Evolutionary conservation across 2,888 invertebrate genomes (phyloP), one percentile per base, ranked within the genome.

Genomic region (Platerodrilus igneus): DNA sequence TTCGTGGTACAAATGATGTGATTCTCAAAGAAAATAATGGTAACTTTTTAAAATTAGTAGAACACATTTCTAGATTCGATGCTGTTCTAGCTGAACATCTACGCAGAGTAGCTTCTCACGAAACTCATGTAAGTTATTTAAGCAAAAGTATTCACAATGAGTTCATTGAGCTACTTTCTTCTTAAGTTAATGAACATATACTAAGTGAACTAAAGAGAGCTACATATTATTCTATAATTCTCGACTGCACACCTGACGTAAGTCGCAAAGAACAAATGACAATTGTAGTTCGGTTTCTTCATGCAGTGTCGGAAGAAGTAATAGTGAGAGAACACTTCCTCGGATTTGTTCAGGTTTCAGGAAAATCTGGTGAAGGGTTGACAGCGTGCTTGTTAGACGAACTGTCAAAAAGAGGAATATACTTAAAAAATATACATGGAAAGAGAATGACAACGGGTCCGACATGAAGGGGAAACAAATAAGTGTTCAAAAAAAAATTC

Each of bases 161-260:
- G 10, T 3, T 28, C 7, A 28, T 18, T 28, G 28, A 17, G 10
- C 2, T 28, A 9, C 17, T 28, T 2, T 5, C 2, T 4, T 17
- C 2, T 4, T n/a, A 16, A 3, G 5, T 28, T 8, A 28, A 28
- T 17, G 17, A 5, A 8, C n/a, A 28, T 4, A 28, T 28, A 4
- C 18, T 28, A 17, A 16, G 18, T 16, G 17, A 16, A 18, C 5
- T 28, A 17, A 3, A 2, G 4, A 5, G 7, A 3, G 16, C 7
- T 8, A 31, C 10, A 6, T 31, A 31, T 10, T 31, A 31, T 14
- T 20, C 20, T 8, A 31, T 31, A n/a, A 28, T 28, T 28, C n/a
- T 28, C 2, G 17, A 28, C 11, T 28, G 31, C 21, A 31, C 31
- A 6, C 21, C 31, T 20, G 31, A 31, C 18, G 31, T 31, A 11